Percentiles rank a stretch among this genome's conserved stretches.
These are phyloP conservation scores for Papio anubis DNA, from an alignment of 2,113 vertebrate species.

Conservation along the genomic window DNA sequence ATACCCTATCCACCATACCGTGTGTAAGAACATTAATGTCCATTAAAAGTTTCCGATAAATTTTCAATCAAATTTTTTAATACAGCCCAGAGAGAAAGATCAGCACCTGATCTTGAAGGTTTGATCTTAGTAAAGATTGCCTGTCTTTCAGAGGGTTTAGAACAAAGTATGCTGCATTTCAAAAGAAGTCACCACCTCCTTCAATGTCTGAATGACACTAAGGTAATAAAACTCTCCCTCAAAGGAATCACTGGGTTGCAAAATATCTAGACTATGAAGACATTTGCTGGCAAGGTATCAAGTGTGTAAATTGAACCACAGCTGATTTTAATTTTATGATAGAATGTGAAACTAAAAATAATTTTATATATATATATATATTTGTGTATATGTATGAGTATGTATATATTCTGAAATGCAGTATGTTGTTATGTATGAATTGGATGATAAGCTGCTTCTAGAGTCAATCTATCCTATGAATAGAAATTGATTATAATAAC, in stretches of 20 bases:
- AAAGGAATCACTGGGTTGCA: slow-evolving; percentile 43
- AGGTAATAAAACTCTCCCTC: slow-evolving; percentile 34
- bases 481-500: background rate
- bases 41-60: slow-evolving; percentile 62
- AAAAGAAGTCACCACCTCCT: slow-evolving; percentile 52
- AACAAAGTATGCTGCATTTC: slow-evolving; percentile 65
- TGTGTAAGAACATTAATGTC: background rate
- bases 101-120: slow-evolving; percentile 51
- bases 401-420: background rate
- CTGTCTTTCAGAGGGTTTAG: slow-evolving; percentile 48
- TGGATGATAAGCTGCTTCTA: background rate
- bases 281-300: background rate
- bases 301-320: background rate
- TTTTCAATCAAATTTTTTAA: slow-evolving; percentile 64
- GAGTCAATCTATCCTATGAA: background rate
- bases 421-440: background rate
- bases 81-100: slow-evolving; percentile 14
- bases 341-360: slow-evolving; percentile 14
- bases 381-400: background rate
- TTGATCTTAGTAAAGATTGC: slow-evolving; percentile 71
- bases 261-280: slow-evolving; percentile 28
- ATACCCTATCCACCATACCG: background rate
- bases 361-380: background rate
- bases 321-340: background rate
- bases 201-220: slow-evolving; percentile 63